phyloP scores from a whole-genome alignment of 2,888 invertebrate genomes.

The Eupithecia tripunctaria region DNA sequence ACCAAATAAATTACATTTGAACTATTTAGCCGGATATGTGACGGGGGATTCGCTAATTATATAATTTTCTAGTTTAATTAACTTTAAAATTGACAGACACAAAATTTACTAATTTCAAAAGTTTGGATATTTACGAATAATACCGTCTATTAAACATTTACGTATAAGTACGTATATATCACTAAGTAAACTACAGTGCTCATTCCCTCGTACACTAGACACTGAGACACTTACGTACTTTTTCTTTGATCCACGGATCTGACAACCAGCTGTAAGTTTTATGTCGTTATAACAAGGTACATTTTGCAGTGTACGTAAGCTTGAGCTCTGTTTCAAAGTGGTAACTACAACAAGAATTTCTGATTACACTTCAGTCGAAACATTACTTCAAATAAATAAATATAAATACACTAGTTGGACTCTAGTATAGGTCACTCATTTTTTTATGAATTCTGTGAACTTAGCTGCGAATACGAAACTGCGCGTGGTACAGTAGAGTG shows the following conservation, averaged over 20 bases:
- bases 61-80: slow-evolving; percentile 53
- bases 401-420: slow-evolving; percentile 16
- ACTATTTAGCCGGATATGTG: slow-evolving; percentile 44
- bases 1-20: slow-evolving; percentile 44
- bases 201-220: slow-evolving; percentile 12
- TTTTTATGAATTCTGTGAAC: no score
- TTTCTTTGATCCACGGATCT: slow-evolving; percentile 4
- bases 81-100: slow-evolving; percentile 63
- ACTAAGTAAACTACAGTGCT: slow-evolving; percentile 23
- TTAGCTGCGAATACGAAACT: no score
- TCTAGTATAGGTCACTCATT: not conserved
- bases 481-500: no score
- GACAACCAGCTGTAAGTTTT: slow-evolving; percentile 17
- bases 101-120: slow-evolving; percentile 42
- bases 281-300: not conserved
- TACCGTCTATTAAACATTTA: slow-evolving; percentile 34
- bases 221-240: not conserved
- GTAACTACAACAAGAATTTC: slow-evolving; percentile 57
- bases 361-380: slow-evolving; percentile 46
- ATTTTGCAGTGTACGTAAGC: slow-evolving; percentile 17
- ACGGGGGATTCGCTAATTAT: slow-evolving; percentile 39
- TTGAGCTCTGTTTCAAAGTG: slow-evolving; percentile 41
- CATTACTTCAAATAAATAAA: slow-evolving; percentile 18
- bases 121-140: slow-evolving; percentile 25
- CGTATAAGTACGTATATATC: slow-evolving; percentile 37